Conservation (phyloP, 2,113 vertebrate genomes). For the Hystrix brachyura region DNA sequence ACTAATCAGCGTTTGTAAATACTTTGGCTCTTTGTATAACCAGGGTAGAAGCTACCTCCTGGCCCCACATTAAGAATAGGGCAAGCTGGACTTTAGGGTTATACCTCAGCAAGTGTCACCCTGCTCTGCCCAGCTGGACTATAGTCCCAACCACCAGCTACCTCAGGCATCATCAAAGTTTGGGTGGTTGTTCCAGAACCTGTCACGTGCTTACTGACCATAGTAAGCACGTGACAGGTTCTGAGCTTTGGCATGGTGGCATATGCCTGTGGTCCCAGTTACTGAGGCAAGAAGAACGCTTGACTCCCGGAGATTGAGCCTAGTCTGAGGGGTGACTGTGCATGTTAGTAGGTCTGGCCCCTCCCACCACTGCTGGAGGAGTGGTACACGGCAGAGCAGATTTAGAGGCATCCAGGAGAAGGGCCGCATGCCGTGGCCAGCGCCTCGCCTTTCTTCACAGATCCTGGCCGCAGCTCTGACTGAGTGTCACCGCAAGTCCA, state of each 20-base stretch:
- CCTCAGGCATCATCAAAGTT: not conserved
- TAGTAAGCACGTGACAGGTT: not conserved
- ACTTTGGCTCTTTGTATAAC: no score
- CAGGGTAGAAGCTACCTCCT: not conserved
- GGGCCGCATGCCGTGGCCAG: not conserved
- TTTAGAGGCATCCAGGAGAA: not conserved
- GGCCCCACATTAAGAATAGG: not conserved
- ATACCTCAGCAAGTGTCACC: not conserved
- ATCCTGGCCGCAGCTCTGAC: constrained; percentile 95
- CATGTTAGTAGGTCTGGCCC: not conserved
- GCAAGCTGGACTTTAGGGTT: not conserved
- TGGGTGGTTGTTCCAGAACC: not conserved
- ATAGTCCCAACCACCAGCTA: not conserved
- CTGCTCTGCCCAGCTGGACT: not conserved
- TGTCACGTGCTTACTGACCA: not conserved
- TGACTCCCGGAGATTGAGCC: not conserved
- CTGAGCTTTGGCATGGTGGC: not conserved
- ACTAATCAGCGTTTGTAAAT: not conserved
- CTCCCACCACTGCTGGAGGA: no score
- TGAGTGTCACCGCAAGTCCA: constrained; percentile 93
- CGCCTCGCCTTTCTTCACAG: constrained; percentile 82
- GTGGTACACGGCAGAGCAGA: not conserved
- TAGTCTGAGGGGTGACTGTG: not conserved
- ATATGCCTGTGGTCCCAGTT: not conserved
- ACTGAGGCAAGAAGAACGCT: not conserved